phyloP scores from a whole-genome alignment of 1,140 invertebrate genomes.

The Eupeodes corollae region DNA sequence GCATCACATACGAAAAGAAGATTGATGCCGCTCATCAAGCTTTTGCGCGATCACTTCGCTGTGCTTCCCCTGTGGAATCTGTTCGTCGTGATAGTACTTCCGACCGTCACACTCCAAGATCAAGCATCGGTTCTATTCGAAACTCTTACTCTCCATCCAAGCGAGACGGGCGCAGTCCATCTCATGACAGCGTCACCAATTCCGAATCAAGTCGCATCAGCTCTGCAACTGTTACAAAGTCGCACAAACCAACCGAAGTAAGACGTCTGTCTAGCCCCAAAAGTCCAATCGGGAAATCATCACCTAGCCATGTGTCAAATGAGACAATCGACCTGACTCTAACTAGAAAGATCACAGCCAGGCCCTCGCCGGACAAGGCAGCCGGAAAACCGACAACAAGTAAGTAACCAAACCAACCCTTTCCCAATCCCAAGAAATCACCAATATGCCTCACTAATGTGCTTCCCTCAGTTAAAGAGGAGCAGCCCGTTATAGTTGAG shows the following conservation, averaged over 20 bases:
- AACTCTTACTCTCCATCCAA: slow-evolving; percentile 10
- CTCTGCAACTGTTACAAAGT: slow-evolving; percentile 24
- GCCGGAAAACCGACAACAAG: slow-evolving; percentile 5
- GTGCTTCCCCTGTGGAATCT: slow-evolving; percentile 38
- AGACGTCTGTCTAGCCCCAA: not conserved
- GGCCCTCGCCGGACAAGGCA: slow-evolving; percentile 2
- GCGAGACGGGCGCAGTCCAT: slow-evolving; percentile 25
- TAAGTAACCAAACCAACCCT: slow-evolving; percentile 6
- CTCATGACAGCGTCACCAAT: slow-evolving; percentile 28
- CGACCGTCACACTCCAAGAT: slow-evolving; percentile 18
- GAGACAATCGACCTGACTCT: slow-evolving; percentile 23
- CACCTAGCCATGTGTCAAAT: slow-evolving; percentile 11
- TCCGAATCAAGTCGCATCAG: slow-evolving; percentile 31
- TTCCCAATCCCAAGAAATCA: not conserved
- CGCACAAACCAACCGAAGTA: not conserved
- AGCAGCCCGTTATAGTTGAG: no score
- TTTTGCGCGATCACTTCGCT: slow-evolving; percentile 55
- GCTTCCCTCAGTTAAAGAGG: no score
- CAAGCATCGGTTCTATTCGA: slow-evolving; percentile 25
- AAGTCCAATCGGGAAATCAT: not conserved
- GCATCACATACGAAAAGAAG: slow-evolving; percentile 36
- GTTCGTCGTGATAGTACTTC: slow-evolving; percentile 13
- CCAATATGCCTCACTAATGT: no score
- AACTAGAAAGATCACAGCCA: slow-evolving; percentile 19
- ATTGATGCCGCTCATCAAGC: slow-evolving; percentile 57